phyloP scores from a whole-genome alignment of 2,888 invertebrate genomes.

The Asteroscopus sphinx region DNA sequence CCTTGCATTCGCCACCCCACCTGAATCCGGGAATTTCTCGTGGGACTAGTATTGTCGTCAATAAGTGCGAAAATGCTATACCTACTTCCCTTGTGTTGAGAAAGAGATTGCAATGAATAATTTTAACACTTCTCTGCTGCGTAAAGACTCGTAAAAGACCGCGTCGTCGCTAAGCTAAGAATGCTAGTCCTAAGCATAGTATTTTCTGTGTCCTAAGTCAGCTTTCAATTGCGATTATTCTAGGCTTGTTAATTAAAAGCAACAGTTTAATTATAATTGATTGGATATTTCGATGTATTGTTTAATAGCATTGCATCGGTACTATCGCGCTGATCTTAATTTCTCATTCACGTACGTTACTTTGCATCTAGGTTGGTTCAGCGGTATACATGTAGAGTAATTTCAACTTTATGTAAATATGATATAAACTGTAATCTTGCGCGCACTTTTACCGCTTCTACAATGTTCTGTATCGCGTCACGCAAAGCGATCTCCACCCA shows the following conservation, averaged over 20 bases:
- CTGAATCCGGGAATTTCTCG: slow-evolving; percentile 80
- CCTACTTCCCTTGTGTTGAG: slow-evolving; percentile 54
- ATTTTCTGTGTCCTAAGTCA: slow-evolving; percentile 11
- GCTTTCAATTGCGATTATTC: slow-evolving; percentile 19
- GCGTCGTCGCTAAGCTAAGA: neutral
- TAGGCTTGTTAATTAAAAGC: slow-evolving; percentile 30
- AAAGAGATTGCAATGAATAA: slow-evolving; percentile 65
- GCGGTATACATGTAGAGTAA: slow-evolving; percentile 31
- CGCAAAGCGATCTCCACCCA: slow-evolving; percentile 58
- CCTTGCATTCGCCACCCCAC: slow-evolving; percentile 75
- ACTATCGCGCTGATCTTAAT: slow-evolving; percentile 58
- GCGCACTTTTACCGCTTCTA: slow-evolving; percentile 45
- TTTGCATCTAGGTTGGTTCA: slow-evolving; percentile 20
- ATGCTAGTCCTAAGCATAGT: slow-evolving; percentile 5
- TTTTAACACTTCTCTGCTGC: slow-evolving; percentile 19
- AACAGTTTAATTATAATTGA: slow-evolving; percentile 38
- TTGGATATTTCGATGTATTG: slow-evolving; percentile 45
- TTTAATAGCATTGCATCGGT: slow-evolving; percentile 39
- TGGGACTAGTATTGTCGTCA: slow-evolving; percentile 78
- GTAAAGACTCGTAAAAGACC: slow-evolving; percentile 10
- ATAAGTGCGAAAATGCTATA: slow-evolving; percentile 76
- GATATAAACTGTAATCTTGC: slow-evolving; percentile 34
- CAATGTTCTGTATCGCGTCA: slow-evolving; percentile 55
- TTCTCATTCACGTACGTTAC: slow-evolving; percentile 48
- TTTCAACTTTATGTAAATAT: slow-evolving; percentile 42